Conservation (phyloP, 2,113 vertebrate species). For the Brachyistius frenatus region DNA sequence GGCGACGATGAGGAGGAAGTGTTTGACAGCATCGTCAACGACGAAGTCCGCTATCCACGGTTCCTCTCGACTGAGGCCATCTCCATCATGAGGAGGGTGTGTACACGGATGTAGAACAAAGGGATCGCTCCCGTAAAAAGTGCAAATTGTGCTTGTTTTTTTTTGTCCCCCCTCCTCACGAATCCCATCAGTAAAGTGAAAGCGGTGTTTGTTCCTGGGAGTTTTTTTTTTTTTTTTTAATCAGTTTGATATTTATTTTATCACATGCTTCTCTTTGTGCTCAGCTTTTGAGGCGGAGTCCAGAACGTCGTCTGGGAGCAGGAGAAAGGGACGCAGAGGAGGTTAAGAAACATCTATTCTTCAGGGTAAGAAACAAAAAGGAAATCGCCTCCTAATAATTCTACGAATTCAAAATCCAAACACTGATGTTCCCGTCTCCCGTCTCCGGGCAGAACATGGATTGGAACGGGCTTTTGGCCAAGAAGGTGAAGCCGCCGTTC, state of each 20-base stretch:
- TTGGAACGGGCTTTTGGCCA: constrained; percentile 93
- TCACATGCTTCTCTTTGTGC: not conserved
- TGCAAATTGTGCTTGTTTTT: not conserved
- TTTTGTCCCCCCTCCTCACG: no score
- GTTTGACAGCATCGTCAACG: constrained; percentile 99
- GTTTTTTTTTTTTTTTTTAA: not conserved
- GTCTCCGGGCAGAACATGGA: constrained; percentile 88
- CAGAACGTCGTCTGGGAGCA: constrained; percentile 95
- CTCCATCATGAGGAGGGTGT: constrained; percentile 98
- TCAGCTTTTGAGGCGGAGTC: constrained; percentile 95
- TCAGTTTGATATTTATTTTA: not conserved
- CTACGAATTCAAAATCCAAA: fast-evolving
- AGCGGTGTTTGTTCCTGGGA: not conserved
- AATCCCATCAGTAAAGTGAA: not conserved
- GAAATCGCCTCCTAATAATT: no score
- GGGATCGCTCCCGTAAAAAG: no score
- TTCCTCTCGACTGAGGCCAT: constrained; percentile 98
- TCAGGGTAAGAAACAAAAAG: constrained; percentile 86
- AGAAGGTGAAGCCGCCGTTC: constrained; percentile 97
- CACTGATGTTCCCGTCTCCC: not conserved
- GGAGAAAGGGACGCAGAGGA: constrained; percentile 97
- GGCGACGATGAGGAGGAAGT: constrained; percentile 99
- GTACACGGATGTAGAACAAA: not conserved
- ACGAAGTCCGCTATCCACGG: constrained; percentile 97
- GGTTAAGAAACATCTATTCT: constrained; percentile 97